Evolutionary conservation across 2,888 invertebrate species (phyloP), one percentile per base, ranked within the genome.

Genomic region (Leptopilina syphax): DNA sequence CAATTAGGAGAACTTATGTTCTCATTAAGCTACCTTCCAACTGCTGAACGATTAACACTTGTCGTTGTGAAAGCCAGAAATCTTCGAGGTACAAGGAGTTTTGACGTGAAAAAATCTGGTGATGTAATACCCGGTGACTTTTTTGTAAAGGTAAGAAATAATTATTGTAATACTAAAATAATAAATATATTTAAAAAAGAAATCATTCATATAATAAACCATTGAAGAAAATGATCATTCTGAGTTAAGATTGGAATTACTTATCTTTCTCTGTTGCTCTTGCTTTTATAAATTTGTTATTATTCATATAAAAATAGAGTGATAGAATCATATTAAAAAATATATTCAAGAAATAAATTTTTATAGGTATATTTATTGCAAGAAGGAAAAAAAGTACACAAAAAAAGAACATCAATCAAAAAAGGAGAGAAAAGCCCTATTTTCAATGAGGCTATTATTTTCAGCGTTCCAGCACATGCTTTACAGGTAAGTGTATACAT

Each of bases 401-500:
- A 96, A 92, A 96, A 96, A 92, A 96, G 95, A 89, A 97, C 96
- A 41, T 95, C 96, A 18, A 93, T 95, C 13, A 96, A 96, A 89
- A 94, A 94, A 84, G 95, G 95, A 60, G 96, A 96, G 87, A 94
- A 94, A 78, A 95, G 95, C 89, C 96, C 96, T 0, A 96, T 96
- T 84, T 97, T 96, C 91, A 97, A 97, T 90, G 97, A 97, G 92
- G 95, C 96, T 24, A 96, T 97, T 94, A 96, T 96, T 87, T 97
- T 97, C 92, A 96, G 95, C 86, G 95, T 97, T 79, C 96, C 96
- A 84, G 94, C 96, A 24, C 94, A 95, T 86, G 93, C 95, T 78
- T 91, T 95, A 87, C 94, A 95, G 93, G 96, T 95, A 82, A 78
- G 50, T 47, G 10, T 10, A 18, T 18, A 13, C 2, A 5, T 79